Base-by-base conservation (phyloP, 1,140 invertebrate species). In the Luehdorfia chinensis region DNA sequence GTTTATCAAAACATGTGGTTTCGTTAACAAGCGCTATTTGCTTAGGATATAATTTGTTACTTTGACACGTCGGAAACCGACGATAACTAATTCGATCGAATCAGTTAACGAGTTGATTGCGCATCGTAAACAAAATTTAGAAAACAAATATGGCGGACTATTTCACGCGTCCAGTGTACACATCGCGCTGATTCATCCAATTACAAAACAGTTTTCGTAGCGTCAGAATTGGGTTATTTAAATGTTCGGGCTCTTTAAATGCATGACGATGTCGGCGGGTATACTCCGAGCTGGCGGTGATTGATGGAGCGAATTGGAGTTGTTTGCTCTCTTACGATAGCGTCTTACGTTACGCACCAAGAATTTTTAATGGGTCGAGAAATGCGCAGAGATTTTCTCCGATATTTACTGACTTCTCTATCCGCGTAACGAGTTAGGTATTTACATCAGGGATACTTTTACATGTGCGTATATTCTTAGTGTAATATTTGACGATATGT, bases 161-260 rank as follows among this genome's bases (percentile, higher is more conserved):
- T n/a, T 5, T 9, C 2, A 18, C 3, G 16, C 34, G 18, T 37
- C 34, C n/a, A 18, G 21, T 37, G 11, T 18, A 23, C 27, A 30
- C 4, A 21, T 3, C 2, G 2, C 19, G 27, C 11, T 21, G 18
- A 37, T 37, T 23, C 34, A 37, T 37, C 34, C 18, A 37, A 37
- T 37, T 37, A 37, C 34, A 21, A 37, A 36, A 36, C 33, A 36
- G 33, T 37, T 37, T 37, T 37, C 34, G 16, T 37, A 37, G 34
- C 9, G 16, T 5, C 18, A 21, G 18, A 37, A 37, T 37, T 37
- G 18, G 34, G 34, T 37, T 37, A 37, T 37, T 37, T 16, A 37
- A 37, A 37, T 37, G 11, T 36, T 21, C 18, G 11, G 34, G 34
- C 18, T 37, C 15, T 37, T 37, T 37, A 37, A 37, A 37, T 37